These are phyloP conservation scores for Cataglyphis albicans DNA, from an alignment of 2,888 invertebrate genomes.

Conservation along the genomic window DNA sequence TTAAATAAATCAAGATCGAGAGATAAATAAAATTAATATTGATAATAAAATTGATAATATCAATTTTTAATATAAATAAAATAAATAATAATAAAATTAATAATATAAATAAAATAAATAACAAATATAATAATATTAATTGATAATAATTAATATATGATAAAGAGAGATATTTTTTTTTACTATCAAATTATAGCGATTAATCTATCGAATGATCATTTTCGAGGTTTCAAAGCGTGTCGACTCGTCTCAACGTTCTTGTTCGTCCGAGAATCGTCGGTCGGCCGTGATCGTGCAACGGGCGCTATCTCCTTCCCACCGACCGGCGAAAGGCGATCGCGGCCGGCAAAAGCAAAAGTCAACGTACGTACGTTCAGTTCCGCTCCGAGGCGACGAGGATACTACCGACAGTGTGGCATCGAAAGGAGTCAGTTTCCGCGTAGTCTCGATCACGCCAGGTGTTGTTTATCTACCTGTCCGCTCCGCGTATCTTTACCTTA, in stretches of 20 bases:
- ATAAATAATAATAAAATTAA: no score
- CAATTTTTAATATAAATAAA: no score
- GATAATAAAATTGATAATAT: not conserved
- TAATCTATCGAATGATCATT: not conserved
- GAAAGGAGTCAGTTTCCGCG: conserved; percentile 82
- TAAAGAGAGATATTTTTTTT: not conserved
- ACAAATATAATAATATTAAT: no score
- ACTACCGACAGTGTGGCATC: conserved; percentile 74
- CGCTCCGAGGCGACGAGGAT: conserved; percentile 71
- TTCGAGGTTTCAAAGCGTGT: conserved; percentile 7
- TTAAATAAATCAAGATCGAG: not conserved
- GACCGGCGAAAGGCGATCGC: conserved; percentile 39
- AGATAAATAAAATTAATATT: not conserved
- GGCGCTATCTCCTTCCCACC: conserved; percentile 65
- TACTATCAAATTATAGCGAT: not conserved
- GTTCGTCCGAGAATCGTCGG: conserved; percentile 26
- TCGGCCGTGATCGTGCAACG: conserved; percentile 37
- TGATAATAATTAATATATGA: not conserved
- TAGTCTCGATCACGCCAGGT: conserved; percentile 72
- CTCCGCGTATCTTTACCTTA: conserved; percentile 2
- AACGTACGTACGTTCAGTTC: conserved; percentile 77
- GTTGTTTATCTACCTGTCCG: not conserved
- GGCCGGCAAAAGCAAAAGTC: conserved; percentile 79
- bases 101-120: no score
- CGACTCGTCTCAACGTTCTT: conserved; percentile 12